These are phyloP conservation scores for Prietella phreatophila DNA, from an alignment of 2,113 vertebrate genomes.

Conservation along the genomic window DNA sequence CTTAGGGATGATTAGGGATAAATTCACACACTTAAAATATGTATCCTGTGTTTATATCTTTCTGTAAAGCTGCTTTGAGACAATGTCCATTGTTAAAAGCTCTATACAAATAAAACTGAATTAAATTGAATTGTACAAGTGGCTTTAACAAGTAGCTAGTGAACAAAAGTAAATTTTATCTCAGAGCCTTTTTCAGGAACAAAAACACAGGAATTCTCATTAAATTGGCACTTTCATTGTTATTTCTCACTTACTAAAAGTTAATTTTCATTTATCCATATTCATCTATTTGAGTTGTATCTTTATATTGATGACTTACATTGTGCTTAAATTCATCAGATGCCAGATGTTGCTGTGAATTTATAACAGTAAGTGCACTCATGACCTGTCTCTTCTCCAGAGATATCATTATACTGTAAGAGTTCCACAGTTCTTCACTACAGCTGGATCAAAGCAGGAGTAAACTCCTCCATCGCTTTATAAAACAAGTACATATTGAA, in stretches of 20 bases:
- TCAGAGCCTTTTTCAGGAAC: background rate
- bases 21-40: too few relatives aligned
- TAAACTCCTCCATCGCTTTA: background rate
- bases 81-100: too few relatives aligned
- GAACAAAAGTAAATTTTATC: background rate
- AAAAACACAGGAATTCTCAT: too few relatives aligned
- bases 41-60: too few relatives aligned
- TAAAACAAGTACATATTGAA: background rate
- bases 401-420: slow-evolving; percentile 8
- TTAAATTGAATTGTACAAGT: too few relatives aligned
- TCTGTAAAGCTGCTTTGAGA: too few relatives aligned
- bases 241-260: background rate
- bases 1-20: too few relatives aligned
- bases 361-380: slow-evolving; percentile 50
- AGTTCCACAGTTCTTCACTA: slow-evolving; percentile 45
- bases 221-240: too few relatives aligned
- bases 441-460: slow-evolving; percentile 36
- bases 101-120: too few relatives aligned
- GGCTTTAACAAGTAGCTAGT: background rate
- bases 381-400: slow-evolving; percentile 43
- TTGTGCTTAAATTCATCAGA: background rate
- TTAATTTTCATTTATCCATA: background rate
- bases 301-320: background rate
- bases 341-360: background rate
- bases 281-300: background rate